Evolutionary conservation across 2,888 invertebrate genomes (phyloP).

Genomic region (Bugulina stolonifera): DNA sequence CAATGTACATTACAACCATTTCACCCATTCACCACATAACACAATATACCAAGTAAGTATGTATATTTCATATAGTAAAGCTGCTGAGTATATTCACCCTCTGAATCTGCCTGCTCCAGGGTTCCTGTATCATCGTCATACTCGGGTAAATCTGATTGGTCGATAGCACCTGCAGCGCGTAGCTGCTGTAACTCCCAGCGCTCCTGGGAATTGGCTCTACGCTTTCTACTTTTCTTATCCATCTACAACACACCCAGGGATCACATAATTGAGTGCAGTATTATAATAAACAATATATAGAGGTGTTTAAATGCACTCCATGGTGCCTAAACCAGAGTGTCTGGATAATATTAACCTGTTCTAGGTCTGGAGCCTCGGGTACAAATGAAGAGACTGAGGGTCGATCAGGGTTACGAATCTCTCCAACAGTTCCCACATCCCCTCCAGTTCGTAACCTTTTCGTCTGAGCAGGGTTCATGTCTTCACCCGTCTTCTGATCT

Average conservation of each 20-base stretch:
- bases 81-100: conserved; percentile 33
- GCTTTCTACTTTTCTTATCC: conserved; percentile 1
- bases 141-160: conserved; percentile 88
- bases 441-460: conserved; percentile 28
- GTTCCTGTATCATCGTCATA: conserved; percentile 94
- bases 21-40: too few species aligned
- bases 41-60: too few species aligned
- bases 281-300: too few species aligned
- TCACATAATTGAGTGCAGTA: too few species aligned
- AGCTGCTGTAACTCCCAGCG: conserved; percentile 95
- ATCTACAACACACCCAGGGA: too few species aligned
- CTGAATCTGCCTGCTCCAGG: conserved; percentile 61
- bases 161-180: conserved; percentile 84
- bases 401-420: conserved; percentile 79
- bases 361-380: conserved; percentile 65
- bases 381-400: conserved; percentile 61
- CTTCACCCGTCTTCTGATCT: conserved; percentile 86
- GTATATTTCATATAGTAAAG: too few species aligned
- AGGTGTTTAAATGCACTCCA: too few species aligned
- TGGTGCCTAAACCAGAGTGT: too few species aligned
- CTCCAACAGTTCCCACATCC: conserved; percentile 35
- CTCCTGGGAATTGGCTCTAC: conserved; percentile 85
- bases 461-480: conserved; percentile 71
- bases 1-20: too few species aligned
- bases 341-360: conserved; percentile 43